Conservation (phyloP, 2,797 vertebrate genomes). For the Karalla daura region DNA sequence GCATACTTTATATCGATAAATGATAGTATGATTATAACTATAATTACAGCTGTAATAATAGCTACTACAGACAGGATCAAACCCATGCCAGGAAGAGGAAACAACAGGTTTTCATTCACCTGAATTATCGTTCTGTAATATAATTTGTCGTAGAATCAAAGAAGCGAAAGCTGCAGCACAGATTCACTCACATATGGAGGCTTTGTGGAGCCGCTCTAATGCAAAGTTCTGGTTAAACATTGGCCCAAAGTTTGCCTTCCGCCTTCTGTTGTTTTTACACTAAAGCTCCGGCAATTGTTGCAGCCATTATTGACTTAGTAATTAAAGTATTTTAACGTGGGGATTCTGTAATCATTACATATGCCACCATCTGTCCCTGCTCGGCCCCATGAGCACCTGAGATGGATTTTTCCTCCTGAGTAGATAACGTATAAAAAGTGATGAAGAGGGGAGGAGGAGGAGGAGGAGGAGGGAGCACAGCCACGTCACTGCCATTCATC, state of each 20-base stretch:
- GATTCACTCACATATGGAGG: conserved; percentile 63
- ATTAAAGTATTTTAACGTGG: conserved; percentile 99
- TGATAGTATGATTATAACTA: too few species aligned
- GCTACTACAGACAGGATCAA: too few species aligned
- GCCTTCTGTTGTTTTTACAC: conserved; percentile 99
- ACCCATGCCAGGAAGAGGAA: too few species aligned
- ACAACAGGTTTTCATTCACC: too few species aligned
- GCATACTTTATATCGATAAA: too few species aligned
- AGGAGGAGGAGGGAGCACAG: conserved; percentile 10
- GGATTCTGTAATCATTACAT: conserved; percentile 99
- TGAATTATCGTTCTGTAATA: too few species aligned
- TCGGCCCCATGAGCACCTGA: conserved; percentile 77
- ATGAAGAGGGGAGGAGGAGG: conserved; percentile 49
- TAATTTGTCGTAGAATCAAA: too few species aligned
- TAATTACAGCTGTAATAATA: too few species aligned
- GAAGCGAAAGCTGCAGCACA: conserved; percentile 9
- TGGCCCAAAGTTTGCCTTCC: conserved; percentile 94
- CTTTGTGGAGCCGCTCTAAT: conserved; percentile 82
- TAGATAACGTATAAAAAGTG: conserved; percentile 77
- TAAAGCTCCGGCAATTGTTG: conserved; percentile 91
- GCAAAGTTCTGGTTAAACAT: conserved; percentile 99
- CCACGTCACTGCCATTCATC: conserved; percentile 40
- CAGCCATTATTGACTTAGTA: conserved; percentile 99
- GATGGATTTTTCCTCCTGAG: conserved; percentile 82
- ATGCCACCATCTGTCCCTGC: conserved; percentile 95